Evolutionary conservation across 1,140 invertebrate genomes (phyloP).

Genomic region (Linepithema humile): DNA sequence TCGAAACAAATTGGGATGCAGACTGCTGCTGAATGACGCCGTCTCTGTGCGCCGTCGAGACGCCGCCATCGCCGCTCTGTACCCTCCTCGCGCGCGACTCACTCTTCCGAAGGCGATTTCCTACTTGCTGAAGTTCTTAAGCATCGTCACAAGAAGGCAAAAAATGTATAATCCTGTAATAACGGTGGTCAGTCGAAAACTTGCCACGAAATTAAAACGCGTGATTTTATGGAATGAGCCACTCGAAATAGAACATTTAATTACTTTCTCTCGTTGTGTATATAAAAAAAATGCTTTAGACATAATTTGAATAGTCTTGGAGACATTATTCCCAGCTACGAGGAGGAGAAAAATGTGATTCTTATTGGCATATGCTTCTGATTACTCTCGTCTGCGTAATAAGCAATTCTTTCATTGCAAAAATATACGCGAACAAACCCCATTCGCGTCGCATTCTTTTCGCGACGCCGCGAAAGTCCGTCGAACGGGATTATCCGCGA

Average conservation of each 20-base stretch:
- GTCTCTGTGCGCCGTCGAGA: constrained; percentile 10
- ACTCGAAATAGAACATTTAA: background rate
- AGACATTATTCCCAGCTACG: background rate
- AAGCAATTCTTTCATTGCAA: background rate
- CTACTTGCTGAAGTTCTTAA: background rate
- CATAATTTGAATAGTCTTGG: background rate
- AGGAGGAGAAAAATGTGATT: background rate
- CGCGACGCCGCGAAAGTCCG: background rate
- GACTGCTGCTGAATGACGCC: constrained; percentile 28
- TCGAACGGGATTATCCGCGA: constrained; percentile 20
- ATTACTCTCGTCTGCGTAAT: constrained; percentile 3
- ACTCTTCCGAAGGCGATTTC: constrained; percentile 2
- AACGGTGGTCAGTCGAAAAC: background rate
- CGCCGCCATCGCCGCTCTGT: background rate
- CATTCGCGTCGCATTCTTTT: constrained; percentile 5
- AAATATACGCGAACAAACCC: background rate
- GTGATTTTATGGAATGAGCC: background rate
- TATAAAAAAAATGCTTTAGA: background rate
- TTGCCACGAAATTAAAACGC: background rate
- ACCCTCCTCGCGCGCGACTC: background rate
- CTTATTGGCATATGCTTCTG: background rate
- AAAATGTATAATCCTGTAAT: background rate
- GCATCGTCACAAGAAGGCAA: background rate
- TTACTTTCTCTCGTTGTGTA: background rate
- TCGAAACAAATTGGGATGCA: constrained; percentile 54